Conservation (phyloP, 2,113 vertebrate species). For the Gadus macrocephalus region DNA sequence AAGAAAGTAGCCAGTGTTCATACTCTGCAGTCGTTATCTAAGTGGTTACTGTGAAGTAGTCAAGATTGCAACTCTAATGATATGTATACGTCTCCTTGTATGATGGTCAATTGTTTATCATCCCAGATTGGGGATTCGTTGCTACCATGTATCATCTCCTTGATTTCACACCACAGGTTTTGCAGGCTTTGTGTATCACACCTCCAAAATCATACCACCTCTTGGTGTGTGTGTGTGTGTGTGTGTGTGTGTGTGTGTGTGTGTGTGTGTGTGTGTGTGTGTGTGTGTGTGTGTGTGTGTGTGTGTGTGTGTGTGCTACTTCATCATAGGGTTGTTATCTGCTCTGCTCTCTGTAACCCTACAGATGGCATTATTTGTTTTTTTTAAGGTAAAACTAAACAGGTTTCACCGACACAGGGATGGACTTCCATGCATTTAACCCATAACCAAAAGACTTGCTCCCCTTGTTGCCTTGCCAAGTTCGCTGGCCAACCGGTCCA, state of each 20-base stretch:
- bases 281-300: too few species aligned
- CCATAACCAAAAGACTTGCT: background rate
- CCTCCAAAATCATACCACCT: constrained; percentile 1
- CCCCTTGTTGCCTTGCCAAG: constrained; percentile 11
- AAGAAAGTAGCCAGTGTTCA: too few species aligned
- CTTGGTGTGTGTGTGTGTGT: background rate
- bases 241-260: too few species aligned
- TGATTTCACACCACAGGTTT: constrained; percentile 11
- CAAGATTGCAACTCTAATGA: background rate
- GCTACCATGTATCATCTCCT: constrained; percentile 12
- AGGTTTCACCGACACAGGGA: constrained; percentile 3
- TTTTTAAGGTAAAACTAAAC: constrained; percentile 20
- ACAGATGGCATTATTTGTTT: too few species aligned
- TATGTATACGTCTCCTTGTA: constrained; percentile 18
- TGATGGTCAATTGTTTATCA: too few species aligned
- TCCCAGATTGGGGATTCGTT: constrained; percentile 10
- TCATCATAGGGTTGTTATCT: too few species aligned
- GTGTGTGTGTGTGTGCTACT: too few species aligned
- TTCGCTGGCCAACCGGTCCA: background rate
- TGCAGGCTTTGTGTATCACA: constrained; percentile 20
- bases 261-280: too few species aligned
- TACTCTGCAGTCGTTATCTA: too few species aligned
- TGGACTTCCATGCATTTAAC: constrained; percentile 7
- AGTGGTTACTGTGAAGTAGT: too few species aligned
- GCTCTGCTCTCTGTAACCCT: too few species aligned